Evolutionary conservation across 2,797 vertebrate species (phyloP).

Genomic region (Cuculus canorus): DNA sequence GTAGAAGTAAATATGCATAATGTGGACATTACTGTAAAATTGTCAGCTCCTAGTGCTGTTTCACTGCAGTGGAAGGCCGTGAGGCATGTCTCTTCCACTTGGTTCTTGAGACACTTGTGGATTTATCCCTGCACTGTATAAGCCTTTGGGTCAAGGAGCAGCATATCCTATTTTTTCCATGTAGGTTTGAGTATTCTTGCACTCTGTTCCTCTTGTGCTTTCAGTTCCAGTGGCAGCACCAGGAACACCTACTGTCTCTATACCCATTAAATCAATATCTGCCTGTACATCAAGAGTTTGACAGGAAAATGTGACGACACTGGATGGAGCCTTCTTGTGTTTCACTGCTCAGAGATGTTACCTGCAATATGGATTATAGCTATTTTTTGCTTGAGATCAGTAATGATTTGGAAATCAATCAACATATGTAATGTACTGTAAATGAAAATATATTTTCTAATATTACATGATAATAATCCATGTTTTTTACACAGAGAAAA

Average conservation of each 20-base stretch:
- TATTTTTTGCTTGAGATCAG: not conserved
- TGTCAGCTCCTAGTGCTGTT: not conserved
- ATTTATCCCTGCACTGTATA: not conserved
- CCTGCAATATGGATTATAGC: not conserved
- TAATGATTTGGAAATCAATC: not conserved
- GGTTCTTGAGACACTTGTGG: not conserved
- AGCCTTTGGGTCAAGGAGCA: not conserved
- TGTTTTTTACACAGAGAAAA: not conserved
- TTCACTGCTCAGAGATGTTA: not conserved
- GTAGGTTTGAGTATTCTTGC: not conserved
- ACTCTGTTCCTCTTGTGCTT: not conserved
- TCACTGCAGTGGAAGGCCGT: not conserved
- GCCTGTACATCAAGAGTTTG: not conserved
- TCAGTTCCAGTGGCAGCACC: not conserved
- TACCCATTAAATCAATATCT: not conserved
- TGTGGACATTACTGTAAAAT: not conserved
- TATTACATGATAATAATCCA: not conserved
- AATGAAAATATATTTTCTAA: not conserved
- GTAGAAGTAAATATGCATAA: not conserved
- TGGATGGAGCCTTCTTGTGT: not conserved
- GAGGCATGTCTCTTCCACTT: not conserved
- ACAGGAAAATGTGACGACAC: not conserved
- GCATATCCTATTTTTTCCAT: not conserved
- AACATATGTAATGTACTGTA: not conserved
- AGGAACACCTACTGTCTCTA: not conserved